Base-by-base conservation (phyloP, 2,888 invertebrate genomes). In the Isotomurus palustris region DNA sequence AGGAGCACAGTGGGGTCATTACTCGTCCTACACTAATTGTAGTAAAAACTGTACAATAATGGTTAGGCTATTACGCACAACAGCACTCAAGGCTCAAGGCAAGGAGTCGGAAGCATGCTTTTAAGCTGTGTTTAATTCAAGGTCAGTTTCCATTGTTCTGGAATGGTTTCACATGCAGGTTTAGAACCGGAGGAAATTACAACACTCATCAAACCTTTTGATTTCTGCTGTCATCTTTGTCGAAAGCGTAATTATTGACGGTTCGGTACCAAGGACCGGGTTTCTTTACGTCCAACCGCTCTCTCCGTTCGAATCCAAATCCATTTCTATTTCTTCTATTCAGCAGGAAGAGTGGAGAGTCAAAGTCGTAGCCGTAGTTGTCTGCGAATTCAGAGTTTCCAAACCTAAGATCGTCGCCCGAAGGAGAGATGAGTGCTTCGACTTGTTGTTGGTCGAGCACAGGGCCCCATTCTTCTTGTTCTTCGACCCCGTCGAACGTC, bases 201-300 rank as follows among this genome's bases (percentile, higher is more conserved):
- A n/a, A n/a, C n/a, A n/a, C n/a, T n/a, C n/a, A n/a, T 32, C 49
- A 19, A 29, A 49, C 49, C 49, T 28, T 49, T 35, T 49, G 32
- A 32, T 35, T 10, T 14, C 12, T 38, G 32, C 43, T 45, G 5
- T 62, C 62, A 5, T 66, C 64, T 29, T 72, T 68, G 67, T 78
- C 76, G 60, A 80, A 80, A 22, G 78, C 78, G 60, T 76, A 79
- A 70, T 80, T 83, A 77, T 86, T 84, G 8, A 73, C 72, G 56
- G 83, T 82, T 73, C 84, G 83, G 76, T 85, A 84, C 59, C 83
- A 84, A 49, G 93, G 92, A 58, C 92, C 92, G n/a, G 93, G 92
- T 78, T 93, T 93, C 79, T 93, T 93, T 50, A 92, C 92, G 78
- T 93, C 92, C 67, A 91, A 81, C 72, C 93, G 81, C 79, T 92